These are phyloP conservation scores for Athalia rosae DNA, from an alignment of 2,888 invertebrate species.

Conservation along the genomic window DNA sequence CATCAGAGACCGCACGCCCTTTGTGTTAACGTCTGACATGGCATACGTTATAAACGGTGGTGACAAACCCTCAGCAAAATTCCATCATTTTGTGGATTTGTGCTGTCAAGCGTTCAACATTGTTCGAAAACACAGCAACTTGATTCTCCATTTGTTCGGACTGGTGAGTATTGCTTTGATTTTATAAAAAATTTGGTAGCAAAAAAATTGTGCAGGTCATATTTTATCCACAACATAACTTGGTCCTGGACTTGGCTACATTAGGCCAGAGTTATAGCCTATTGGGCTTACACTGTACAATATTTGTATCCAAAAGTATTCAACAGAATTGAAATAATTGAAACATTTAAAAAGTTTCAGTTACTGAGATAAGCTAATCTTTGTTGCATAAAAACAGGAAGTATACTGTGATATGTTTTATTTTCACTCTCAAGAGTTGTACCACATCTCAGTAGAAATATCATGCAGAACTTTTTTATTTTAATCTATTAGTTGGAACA, in stretches of 20 bases:
- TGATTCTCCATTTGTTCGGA: constrained; percentile 92
- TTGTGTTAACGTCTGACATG: constrained; percentile 99
- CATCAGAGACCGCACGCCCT: constrained; percentile 94
- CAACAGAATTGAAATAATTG: not conserved
- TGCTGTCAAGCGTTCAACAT: constrained; percentile 99
- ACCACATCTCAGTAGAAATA: constrained; percentile 57
- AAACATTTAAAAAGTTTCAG: not conserved
- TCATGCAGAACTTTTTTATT: not conserved
- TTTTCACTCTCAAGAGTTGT: not conserved
- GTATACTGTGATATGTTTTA: not conserved
- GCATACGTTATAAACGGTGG: constrained; percentile 99
- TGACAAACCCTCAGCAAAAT: constrained; percentile 92
- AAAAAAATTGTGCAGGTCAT: no score
- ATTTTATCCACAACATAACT: no score
- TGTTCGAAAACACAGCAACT: constrained; percentile 91
- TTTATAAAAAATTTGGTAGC: no score
- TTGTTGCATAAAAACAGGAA: constrained; percentile 33
- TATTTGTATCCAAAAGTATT: no score
- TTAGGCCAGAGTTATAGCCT: no score
- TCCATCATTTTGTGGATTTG: constrained; percentile 98
- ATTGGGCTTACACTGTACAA: no score
- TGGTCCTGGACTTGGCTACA: no score
- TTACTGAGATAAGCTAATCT: constrained; percentile 39
- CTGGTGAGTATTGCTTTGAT: constrained; percentile 79
- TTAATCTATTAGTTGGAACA: not conserved